phyloP scores from a whole-genome alignment of 2,888 invertebrate genomes.

The Apamea crenata region DNA sequence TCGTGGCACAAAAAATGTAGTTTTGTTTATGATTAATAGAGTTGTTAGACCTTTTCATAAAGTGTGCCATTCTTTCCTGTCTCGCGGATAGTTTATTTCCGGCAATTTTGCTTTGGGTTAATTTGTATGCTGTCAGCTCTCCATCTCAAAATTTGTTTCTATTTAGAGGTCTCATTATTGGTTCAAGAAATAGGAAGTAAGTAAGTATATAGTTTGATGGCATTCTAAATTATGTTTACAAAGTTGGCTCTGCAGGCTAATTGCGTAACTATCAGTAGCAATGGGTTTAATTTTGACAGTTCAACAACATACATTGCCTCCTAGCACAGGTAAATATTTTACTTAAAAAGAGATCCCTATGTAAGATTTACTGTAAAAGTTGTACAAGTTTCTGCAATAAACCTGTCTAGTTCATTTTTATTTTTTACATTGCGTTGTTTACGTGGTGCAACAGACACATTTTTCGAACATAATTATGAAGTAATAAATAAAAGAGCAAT shows the following conservation, averaged over 20 bases:
- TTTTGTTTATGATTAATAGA: constrained; percentile 57
- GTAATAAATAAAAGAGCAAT: too few species aligned
- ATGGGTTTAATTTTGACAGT: too few species aligned
- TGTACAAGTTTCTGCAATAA: too few species aligned
- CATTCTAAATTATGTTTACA: background rate
- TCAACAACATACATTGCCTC: too few species aligned
- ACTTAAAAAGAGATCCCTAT: too few species aligned
- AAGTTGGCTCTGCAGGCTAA: background rate
- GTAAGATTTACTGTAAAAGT: too few species aligned
- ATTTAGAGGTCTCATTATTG: constrained; percentile 32
- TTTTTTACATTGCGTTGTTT: too few species aligned
- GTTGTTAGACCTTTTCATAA: constrained; percentile 35
- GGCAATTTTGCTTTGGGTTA: constrained; percentile 45
- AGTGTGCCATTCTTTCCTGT: constrained; percentile 49
- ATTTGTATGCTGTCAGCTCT: constrained; percentile 56
- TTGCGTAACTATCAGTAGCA: too few species aligned
- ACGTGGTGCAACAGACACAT: too few species aligned
- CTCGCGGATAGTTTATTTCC: constrained; percentile 48
- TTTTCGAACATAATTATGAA: too few species aligned
- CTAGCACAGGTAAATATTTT: too few species aligned
- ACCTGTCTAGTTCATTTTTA: too few species aligned
- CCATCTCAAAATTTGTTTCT: constrained; percentile 36
- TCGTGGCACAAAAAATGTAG: constrained; percentile 34
- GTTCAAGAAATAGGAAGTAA: constrained; percentile 22
- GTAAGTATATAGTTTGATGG: background rate